Evolutionary conservation across 1,140 invertebrate species (phyloP).

Genomic region (Cotesia vestalis): DNA sequence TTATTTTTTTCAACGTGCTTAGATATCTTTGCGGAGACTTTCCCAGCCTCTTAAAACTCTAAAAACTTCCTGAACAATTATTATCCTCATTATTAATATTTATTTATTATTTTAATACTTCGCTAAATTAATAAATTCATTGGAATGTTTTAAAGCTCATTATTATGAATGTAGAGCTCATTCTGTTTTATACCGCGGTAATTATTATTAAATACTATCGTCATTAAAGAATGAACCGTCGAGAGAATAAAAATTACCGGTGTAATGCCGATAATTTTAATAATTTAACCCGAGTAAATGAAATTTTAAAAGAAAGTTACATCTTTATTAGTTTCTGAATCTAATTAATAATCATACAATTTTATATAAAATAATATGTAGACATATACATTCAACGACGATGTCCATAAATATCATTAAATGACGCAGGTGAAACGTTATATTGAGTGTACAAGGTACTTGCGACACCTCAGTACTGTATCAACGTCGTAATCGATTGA

Average conservation of each 20-base stretch:
- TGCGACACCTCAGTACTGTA: slow-evolving; percentile 1
- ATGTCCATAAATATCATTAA: not conserved
- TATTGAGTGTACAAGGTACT: not conserved
- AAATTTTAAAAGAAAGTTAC: too few species aligned
- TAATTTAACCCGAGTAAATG: too few species aligned
- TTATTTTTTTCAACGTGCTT: slow-evolving; percentile 26
- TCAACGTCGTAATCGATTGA: not conserved
- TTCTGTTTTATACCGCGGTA: too few species aligned
- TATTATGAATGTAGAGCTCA: too few species aligned
- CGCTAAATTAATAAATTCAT: not conserved
- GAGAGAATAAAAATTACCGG: too few species aligned
- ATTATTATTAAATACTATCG: too few species aligned
- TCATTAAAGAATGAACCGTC: too few species aligned
- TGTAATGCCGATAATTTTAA: too few species aligned
- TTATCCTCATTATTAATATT: not conserved
- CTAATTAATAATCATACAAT: too few species aligned
- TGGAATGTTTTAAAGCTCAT: not conserved
- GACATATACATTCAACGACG: not conserved
- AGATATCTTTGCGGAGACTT: slow-evolving; percentile 18
- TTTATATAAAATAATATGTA: not conserved
- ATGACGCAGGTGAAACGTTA: slow-evolving; percentile 9
- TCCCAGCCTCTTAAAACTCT: slow-evolving; percentile 14
- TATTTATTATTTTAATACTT: not conserved
- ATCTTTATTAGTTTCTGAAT: too few species aligned
- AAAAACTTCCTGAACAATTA: slow-evolving; percentile 15